Evolutionary conservation across 2,113 vertebrate species (phyloP).

Genomic region (Salminus brasiliensis): DNA sequence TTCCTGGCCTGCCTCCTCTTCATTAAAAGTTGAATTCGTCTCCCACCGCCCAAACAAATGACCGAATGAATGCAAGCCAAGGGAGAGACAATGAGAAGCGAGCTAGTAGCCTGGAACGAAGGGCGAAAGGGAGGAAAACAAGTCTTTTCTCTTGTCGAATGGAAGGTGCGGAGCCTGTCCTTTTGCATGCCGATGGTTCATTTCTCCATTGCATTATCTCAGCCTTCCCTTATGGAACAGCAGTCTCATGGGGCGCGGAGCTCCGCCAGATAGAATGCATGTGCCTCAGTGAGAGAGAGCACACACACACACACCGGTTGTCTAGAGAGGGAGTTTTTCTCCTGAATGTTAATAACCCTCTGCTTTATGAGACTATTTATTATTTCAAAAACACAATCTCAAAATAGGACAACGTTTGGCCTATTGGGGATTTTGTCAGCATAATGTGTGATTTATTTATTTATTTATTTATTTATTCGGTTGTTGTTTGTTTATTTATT

Average conservation of each 20-base stretch:
- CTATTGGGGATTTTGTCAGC: slow-evolving; percentile 36
- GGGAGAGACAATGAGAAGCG: slow-evolving; percentile 45
- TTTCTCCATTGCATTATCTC: slow-evolving; percentile 71
- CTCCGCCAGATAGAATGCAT: slow-evolving; percentile 41
- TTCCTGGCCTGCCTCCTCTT: slow-evolving; percentile 38
- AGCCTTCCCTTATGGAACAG: slow-evolving; percentile 68
- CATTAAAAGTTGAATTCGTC: slow-evolving; percentile 66
- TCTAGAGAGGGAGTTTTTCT: slow-evolving; percentile 10
- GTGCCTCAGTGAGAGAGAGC: slow-evolving; percentile 6
- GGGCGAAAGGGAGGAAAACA: slow-evolving; percentile 58
- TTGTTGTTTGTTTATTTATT: slow-evolving; percentile 16
- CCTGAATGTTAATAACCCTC: slow-evolving; percentile 39
- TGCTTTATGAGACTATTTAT: slow-evolving; percentile 34
- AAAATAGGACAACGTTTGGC: slow-evolving; percentile 14
- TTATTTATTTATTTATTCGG: neutral
- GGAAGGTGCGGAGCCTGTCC: slow-evolving; percentile 66
- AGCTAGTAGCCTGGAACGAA: slow-evolving; percentile 35
- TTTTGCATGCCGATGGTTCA: slow-evolving; percentile 70
- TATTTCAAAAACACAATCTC: slow-evolving; percentile 16
- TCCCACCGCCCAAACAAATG: slow-evolving; percentile 45
- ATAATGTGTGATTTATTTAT: slow-evolving; percentile 19
- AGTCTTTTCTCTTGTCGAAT: slow-evolving; percentile 72
- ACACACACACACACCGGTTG: neutral
- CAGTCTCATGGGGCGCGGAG: slow-evolving; percentile 39
- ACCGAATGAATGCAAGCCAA: neutral